These are phyloP conservation scores for Noctilio leporinus DNA, from an alignment of 2,113 vertebrate genomes.

Conservation along the genomic window DNA sequence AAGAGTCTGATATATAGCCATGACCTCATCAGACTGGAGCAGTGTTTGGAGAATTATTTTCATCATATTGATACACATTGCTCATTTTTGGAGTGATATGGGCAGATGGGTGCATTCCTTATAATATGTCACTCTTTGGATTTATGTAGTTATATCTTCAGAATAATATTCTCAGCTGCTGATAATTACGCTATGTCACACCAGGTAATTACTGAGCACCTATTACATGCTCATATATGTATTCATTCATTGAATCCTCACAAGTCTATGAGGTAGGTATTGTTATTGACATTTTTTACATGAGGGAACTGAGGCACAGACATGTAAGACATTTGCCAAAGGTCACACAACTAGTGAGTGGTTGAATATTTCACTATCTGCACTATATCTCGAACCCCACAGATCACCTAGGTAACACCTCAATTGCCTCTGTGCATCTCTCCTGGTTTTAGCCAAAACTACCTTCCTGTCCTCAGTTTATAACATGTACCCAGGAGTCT, in stretches of 20 bases:
- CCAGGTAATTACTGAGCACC: background rate
- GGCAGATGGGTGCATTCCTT: background rate
- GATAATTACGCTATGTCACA: background rate
- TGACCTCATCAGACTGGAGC: background rate
- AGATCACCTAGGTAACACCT: background rate
- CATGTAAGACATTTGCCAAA: background rate
- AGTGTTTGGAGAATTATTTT: background rate
- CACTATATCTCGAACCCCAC: background rate
- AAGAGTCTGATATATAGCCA: background rate
- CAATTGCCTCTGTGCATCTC: background rate
- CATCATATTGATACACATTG: background rate
- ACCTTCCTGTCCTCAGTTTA: background rate
- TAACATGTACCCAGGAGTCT: background rate
- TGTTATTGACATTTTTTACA: background rate
- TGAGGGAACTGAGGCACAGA: background rate
- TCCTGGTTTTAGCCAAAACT: background rate
- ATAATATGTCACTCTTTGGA: background rate
- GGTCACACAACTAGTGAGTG: background rate
- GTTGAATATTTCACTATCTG: background rate
- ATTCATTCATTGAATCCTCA: background rate
- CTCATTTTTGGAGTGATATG: background rate
- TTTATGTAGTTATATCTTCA: background rate
- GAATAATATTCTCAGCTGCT: background rate
- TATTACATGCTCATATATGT: background rate
- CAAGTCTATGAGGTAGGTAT: background rate